A percentile compares a stretch with the other conserved stretches of the same genome.
Evolutionary conservation across 2,113 vertebrate genomes (phyloP).

Genomic region (Oriolus oriolus): DNA sequence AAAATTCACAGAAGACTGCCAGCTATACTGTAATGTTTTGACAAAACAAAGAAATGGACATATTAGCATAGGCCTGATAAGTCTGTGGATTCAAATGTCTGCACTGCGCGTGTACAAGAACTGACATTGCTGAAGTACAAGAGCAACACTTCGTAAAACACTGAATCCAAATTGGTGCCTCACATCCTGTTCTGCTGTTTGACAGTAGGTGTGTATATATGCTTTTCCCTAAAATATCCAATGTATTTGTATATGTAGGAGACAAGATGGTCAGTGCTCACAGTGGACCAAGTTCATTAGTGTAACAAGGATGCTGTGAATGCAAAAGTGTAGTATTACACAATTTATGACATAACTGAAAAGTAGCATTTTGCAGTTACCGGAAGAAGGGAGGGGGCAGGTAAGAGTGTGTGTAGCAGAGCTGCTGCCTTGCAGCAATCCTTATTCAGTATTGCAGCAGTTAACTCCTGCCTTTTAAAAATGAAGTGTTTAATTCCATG

Average conservation of each 20-base stretch:
- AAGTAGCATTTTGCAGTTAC: not conserved
- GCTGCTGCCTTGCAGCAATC: not conserved
- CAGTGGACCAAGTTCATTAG: not conserved
- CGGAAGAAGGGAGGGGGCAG: not conserved
- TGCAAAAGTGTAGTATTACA: not conserved
- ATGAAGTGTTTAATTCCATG: not conserved
- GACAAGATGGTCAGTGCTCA: not conserved
- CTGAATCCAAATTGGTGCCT: not conserved
- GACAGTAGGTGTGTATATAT: not conserved
- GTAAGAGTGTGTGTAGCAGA: not conserved
- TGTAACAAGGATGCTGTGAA: not conserved
- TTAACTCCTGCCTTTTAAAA: not conserved
- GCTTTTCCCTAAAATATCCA: not conserved
- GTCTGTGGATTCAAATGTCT: not conserved
- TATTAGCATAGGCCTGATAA: not conserved
- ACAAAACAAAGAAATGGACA: not conserved
- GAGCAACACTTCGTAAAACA: not conserved
- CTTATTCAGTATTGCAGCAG: not conserved
- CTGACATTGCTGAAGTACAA: not conserved
- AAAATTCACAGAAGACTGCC: not conserved
- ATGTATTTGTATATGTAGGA: not conserved
- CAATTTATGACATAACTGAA: not conserved
- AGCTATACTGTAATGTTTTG: not conserved
- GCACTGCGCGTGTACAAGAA: not conserved
- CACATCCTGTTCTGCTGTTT: accelerated